Conservation (phyloP, 2,113 vertebrate genomes). For the Myrmecophaga tridactyla region DNA sequence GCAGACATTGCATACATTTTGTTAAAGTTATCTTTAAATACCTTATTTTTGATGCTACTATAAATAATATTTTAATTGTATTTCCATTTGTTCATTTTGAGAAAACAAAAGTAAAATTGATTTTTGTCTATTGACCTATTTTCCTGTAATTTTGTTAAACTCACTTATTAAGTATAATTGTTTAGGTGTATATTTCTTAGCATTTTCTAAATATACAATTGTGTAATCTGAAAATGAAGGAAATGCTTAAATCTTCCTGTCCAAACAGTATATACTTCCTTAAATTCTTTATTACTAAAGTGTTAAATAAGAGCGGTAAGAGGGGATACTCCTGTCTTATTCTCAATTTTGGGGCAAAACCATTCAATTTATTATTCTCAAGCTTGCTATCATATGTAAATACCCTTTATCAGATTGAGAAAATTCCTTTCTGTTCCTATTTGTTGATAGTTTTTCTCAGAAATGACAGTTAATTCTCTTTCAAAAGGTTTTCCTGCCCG, state of each 20-base stretch:
- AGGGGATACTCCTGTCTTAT: not conserved
- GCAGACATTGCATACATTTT: not conserved
- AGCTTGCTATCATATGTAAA: not conserved
- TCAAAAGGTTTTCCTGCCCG: not conserved
- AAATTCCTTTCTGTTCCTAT: not conserved
- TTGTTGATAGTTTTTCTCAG: not conserved
- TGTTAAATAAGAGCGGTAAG: not conserved
- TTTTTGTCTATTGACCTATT: not conserved
- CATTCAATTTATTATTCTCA: not conserved
- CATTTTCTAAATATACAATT: not conserved
- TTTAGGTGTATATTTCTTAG: too few species aligned
- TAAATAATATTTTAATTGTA: not conserved
- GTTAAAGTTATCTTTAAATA: not conserved
- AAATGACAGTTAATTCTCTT: not conserved
- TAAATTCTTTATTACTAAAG: not conserved
- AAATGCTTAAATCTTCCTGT: not conserved
- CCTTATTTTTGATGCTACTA: not conserved
- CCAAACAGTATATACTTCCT: not conserved
- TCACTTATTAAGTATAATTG: not conserved
- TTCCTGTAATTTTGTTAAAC: not conserved
- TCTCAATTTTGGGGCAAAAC: not conserved
- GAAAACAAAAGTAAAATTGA: not conserved
- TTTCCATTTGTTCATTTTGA: too few species aligned
- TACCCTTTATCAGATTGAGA: not conserved
- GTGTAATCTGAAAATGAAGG: not conserved